A percentile compares a stretch with the other conserved stretches of the same genome.
phyloP scores from a whole-genome alignment of 2,797 vertebrate species.

The Argya squamiceps region DNA sequence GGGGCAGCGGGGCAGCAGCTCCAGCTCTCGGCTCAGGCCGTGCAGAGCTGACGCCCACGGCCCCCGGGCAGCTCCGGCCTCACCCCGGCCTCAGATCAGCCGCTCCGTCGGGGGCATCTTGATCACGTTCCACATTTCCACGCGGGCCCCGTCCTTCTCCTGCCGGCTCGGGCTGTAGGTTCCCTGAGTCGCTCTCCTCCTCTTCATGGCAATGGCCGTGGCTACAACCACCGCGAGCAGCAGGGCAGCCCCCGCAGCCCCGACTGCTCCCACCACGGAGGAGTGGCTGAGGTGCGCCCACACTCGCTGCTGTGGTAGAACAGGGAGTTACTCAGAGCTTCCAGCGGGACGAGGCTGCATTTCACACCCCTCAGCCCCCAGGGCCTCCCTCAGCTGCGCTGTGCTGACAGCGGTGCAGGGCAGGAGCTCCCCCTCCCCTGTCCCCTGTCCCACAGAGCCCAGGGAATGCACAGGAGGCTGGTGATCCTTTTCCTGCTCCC shows the following conservation, averaged over 20 bases:
- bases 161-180: constrained; percentile 73
- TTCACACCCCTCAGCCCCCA: background rate
- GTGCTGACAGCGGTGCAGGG: background rate
- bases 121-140: constrained; percentile 75
- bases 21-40: background rate
- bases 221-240: constrained; percentile 27
- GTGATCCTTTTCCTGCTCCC: background rate
- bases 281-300: constrained; percentile 59
- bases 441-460: background rate
- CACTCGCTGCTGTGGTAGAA: constrained; percentile 63
- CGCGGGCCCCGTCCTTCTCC: constrained; percentile 71
- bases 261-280: constrained; percentile 63
- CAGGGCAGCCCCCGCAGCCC: constrained; percentile 57
- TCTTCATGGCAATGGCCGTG: constrained; percentile 53
- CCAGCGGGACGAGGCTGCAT: rapidly evolving
- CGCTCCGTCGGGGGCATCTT: constrained; percentile 74
- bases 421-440: background rate
- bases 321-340: constrained; percentile 16
- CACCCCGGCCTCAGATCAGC: constrained; percentile 50
- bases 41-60: background rate
- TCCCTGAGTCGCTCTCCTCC: constrained; percentile 75
- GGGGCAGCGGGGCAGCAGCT: background rate
- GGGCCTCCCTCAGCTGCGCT: rapidly evolving
- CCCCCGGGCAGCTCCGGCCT: background rate
- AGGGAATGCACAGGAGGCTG: background rate